Base-by-base conservation (phyloP, 2,797 vertebrate genomes). In the Manis pentadactyla region DNA sequence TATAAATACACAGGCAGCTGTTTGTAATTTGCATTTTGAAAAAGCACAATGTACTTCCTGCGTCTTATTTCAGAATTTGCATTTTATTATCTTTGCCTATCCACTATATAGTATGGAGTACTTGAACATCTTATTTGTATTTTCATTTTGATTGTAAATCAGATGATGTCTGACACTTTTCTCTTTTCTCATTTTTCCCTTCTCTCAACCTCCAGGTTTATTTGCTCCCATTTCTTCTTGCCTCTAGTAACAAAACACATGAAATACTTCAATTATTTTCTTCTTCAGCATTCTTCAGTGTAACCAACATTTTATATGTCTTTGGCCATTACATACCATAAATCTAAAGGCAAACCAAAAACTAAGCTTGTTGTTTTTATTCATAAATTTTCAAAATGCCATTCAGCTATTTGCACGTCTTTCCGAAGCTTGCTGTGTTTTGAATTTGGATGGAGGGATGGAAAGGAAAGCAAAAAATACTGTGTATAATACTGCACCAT, bases 181-280 rank as follows among this genome's bases (percentile, higher is more conserved):
- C 92, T 94, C 97, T 97, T 97, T 93, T 95, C 93, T 95, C 91
- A 77, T 87, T 97, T 84, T 94, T 95, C 94, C 96, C 93, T 31
- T 96, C 61, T 97, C 51, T 97, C 31, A 79, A 91, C 83, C 51
- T 75, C 88, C 93, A 92, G 73, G 97, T 97, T 97, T 98, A 94
- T 85, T 98, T 96, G 66, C n/a, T 98, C 97, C 98, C 97, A 87
- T 71, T 93, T 98, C 98, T 98, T 98, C 98, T 97, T 94, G 97
- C 96, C 42, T 98, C 98, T 98, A 95, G 88, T 63, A 95, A 96
- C 71, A 97, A 98, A 98, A 98, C 1, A 97, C 14, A 97, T 3
- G 94, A 93, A 83, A 94, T 53, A 88, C 68, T 87, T 74, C 31
- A 93, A 68, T 95, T 34, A 86, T 34, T 83, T 57, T 18, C 68